Evolutionary conservation across 2,888 invertebrate species (phyloP).

Genomic region (Lamellibrachia columna): DNA sequence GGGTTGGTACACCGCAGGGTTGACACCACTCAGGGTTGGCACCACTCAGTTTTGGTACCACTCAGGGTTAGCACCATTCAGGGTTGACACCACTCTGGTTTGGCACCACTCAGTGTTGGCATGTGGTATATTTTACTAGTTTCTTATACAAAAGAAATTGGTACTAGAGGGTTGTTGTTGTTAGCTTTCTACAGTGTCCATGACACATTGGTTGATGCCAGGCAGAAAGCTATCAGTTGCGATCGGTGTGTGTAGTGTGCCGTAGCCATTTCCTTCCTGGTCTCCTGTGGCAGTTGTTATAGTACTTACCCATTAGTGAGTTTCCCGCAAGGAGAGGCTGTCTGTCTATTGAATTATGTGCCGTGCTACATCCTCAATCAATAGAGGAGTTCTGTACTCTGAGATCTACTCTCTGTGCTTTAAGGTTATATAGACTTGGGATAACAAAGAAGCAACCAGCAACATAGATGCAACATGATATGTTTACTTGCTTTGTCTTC

Average conservation of each 20-base stretch:
- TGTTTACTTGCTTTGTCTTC: neutral
- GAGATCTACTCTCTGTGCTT: neutral
- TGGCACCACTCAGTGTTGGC: too few relatives aligned
- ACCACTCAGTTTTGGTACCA: too few relatives aligned
- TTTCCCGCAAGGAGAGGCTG: neutral
- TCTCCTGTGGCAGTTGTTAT: neutral
- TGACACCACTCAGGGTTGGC: too few relatives aligned
- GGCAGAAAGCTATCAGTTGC: neutral
- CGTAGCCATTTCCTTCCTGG: neutral
- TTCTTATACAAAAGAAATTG: neutral
- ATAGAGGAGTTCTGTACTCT: neutral
- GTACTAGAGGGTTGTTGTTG: neutral
- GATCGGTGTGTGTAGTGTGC: neutral
- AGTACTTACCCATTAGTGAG: neutral
- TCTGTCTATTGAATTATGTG: neutral
- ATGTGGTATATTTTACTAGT: too few relatives aligned
- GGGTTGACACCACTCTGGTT: too few relatives aligned
- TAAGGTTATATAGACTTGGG: neutral
- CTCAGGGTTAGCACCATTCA: too few relatives aligned
- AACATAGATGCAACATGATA: neutral
- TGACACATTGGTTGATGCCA: neutral
- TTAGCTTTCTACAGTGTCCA: too few relatives aligned
- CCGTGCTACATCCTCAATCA: neutral
- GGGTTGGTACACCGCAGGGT: too few relatives aligned
- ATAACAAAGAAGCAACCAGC: neutral